Conservation (phyloP, 2,797 vertebrate genomes). For the Loriculus beryllinus region DNA sequence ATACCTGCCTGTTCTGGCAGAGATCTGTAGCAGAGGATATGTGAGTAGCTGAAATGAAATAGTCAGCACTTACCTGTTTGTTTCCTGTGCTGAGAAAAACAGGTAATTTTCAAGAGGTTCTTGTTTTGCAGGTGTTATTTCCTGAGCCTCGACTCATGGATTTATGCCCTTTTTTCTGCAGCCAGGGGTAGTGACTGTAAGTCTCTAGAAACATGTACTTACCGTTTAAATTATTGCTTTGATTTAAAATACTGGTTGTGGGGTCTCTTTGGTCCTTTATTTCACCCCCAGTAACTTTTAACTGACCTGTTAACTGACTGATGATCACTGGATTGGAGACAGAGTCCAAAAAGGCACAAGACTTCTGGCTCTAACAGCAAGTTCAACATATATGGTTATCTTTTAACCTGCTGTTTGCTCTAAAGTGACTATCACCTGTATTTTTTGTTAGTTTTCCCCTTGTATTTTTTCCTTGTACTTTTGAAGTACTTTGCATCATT, state of each 20-base stretch:
- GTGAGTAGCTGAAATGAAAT: not conserved
- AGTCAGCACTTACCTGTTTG: not conserved
- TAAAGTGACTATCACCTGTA: not conserved
- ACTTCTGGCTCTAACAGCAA: not conserved
- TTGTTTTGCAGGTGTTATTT: not conserved
- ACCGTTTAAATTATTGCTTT: not conserved
- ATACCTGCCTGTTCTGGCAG: not conserved
- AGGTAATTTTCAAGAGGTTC: not conserved
- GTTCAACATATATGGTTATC: rapidly evolving
- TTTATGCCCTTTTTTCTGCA: not conserved
- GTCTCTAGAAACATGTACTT: rapidly evolving
- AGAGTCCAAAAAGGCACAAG: not conserved
- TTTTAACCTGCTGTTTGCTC: not conserved
- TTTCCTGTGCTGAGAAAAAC: not conserved
- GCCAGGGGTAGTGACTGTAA: no score
- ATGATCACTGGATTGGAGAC: rapidly evolving
- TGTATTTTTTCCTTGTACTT: not conserved
- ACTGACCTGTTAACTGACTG: not conserved
- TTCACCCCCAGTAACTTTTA: not conserved
- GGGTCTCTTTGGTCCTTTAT: not conserved
- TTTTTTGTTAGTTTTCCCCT: not conserved
- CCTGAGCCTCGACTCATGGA: not conserved
- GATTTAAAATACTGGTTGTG: not conserved
- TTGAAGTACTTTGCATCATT: not conserved
- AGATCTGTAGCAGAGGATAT: not conserved